Percentiles rank a stretch among this genome's conserved stretches.
These are phyloP conservation scores for Armadillidium nasatum DNA, from an alignment of 1,140 invertebrate genomes.

Conservation along the genomic window DNA sequence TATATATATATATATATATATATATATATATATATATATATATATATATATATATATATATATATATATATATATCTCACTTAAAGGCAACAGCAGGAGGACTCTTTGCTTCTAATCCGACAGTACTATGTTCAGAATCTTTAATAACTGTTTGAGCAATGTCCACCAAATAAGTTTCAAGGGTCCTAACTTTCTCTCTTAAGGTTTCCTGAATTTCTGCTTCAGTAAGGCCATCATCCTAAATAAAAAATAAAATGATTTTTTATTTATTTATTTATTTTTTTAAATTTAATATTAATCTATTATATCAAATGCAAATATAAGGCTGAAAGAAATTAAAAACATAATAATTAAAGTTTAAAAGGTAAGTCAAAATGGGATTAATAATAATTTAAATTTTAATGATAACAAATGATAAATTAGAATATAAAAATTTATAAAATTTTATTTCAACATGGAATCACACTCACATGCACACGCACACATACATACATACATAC, in stretches of 20 bases:
- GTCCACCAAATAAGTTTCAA: slow-evolving; percentile 43
- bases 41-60: background rate
- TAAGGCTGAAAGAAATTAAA: too few species aligned
- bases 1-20: slow-evolving; percentile 3
- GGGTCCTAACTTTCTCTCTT: slow-evolving; percentile 41
- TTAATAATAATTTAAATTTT: too few species aligned
- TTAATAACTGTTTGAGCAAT: slow-evolving; percentile 43
- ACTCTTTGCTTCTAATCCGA: slow-evolving; percentile 28
- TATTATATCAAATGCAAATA: too few species aligned
- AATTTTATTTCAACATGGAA: too few species aligned
- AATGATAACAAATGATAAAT: too few species aligned
- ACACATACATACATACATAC: too few species aligned
- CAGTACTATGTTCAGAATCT: slow-evolving; percentile 37
- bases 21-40: slow-evolving; percentile 5
- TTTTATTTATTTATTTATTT: too few species aligned
- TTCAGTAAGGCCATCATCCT: slow-evolving; percentile 43
- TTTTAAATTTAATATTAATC: too few species aligned
- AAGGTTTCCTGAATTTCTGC: slow-evolving; percentile 42
- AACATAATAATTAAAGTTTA: too few species aligned
- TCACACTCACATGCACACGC: too few species aligned
- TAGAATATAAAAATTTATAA: too few species aligned
- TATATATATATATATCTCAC: slow-evolving; percentile 23
- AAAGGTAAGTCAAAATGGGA: too few species aligned
- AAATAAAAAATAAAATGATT: background rate
- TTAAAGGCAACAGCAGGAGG: slow-evolving; percentile 33